Evolutionary conservation across 1,140 invertebrate genomes (phyloP), one percentile per base, ranked within the genome.

Genomic region (Trachymyrmex septentrionalis): DNA sequence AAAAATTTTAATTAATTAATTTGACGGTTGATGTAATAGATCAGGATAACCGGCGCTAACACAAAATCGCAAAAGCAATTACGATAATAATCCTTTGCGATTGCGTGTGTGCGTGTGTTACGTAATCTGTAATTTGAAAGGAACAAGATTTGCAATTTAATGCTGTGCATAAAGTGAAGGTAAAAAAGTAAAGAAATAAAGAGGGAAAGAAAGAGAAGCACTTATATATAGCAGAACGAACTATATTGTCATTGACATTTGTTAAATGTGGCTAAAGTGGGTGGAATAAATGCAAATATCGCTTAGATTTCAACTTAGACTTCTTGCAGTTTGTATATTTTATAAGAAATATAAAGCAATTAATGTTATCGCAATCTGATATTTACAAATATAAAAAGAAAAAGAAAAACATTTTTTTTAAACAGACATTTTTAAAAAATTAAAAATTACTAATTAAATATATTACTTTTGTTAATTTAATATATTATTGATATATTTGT

Each of bases 111-210:
- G 64, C 14, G 66, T 38, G 5, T 16, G 34, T 81, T 81, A 19
- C 64, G 78, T 81, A 81, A 81, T 21, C 3, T 34, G 30, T 9
- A 81, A 71, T 81, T 81, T 81, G 55, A 85, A 85, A 85, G 81
- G 24, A 73, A 75, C 71, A 85, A 69, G 55, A 85, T 85, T 75
- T 48, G 38, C 69, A 12, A 75, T 84, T 84, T 85, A 85, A 85
- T 85, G 57, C 19, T n/a, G 53, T 61, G 55, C 44, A 30, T 27
- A n/a, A 6, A 84, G 30, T 24, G 24, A 75, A 61, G 21, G 44
- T 5, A 57, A 59, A 71, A 69, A 81, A 12, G 38, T 5, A 12
- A 53, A 53, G 16, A 71, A 24, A 57, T n/a, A 50, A 34, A 53
- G 14, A 34, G 9, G 5, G 38, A 63, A n/a, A 55, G 4, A 67